Base-by-base conservation (phyloP, 2,888 invertebrate species). In the Catocala sponsa region DNA sequence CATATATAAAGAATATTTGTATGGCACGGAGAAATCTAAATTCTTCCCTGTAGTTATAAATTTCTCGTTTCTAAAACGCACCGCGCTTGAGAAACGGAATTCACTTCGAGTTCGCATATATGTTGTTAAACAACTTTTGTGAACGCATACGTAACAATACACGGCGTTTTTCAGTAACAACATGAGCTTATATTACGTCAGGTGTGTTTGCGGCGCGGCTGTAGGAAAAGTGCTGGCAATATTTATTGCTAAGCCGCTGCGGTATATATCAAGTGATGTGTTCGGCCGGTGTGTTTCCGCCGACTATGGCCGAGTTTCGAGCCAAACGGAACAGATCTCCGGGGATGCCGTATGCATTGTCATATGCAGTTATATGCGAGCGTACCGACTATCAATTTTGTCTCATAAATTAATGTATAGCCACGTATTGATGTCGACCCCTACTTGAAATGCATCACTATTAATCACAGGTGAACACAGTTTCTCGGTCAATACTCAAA, bases 231-330 rank as follows among this genome's bases (percentile, higher is more conserved):
- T 67, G 69, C 69, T 72, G 57, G 64, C 65, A 67, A 68, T 72
- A 76, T 72, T 74, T 76, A 72, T 69, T 66, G 65, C 64, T 68
- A 59, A 55, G 63, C 65, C 62, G 62, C 49, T 43, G 13, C 41
- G 44, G 65, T 63, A 68, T 74, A 69, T 74, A 67, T 60, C 69
- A 67, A 60, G 65, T 74, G 75, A 66, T 70, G 79, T 69, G 82
- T 81, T 82, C 81, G 81, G 77, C 71, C 79, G 76, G 75, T 70
- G 80, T 64, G 70, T 78, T 86, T 85, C 87, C 86, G 86, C 62
- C 65, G 69, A 78, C 72, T 70, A 81, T 84, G 88, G 84, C 90
- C 89, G 90, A 90, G 84, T 90, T 91, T 83, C 84, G 63, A 81
- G 71, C 78, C 74, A 67, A 81, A 66, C 85, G 83, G 87, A 86